Percentiles rank a stretch among this genome's conserved stretches.
phyloP scores from a whole-genome alignment of 2,113 vertebrate genomes.

The Gulo gulo region DNA sequence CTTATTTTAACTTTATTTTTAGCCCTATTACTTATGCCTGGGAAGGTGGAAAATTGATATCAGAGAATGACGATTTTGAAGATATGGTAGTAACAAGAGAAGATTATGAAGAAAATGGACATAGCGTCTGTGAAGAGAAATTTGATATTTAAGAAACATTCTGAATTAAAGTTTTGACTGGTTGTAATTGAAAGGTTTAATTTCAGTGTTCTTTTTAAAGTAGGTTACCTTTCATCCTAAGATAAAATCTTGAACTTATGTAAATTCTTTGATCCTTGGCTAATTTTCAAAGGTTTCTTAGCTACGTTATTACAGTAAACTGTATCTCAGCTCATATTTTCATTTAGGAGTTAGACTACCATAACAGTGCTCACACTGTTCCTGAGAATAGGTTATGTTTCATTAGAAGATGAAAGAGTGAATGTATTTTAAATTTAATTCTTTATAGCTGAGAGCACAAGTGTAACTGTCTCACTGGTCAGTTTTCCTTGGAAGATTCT shows the following conservation, averaged over 20 bases:
- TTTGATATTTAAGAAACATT: constrained; percentile 91
- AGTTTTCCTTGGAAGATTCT: constrained; percentile 16
- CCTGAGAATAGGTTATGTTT: constrained; percentile 22
- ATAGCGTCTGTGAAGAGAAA: constrained; percentile 96
- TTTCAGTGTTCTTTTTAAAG: constrained; percentile 47
- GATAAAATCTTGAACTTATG: constrained; percentile 49
- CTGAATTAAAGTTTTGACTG: constrained; percentile 59
- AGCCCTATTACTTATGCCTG: constrained; percentile 95
- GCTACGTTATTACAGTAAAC: neutral
- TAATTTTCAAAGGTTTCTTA: constrained; percentile 37
- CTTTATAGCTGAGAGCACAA: neutral
- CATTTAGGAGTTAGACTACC: neutral
- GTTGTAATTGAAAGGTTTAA: constrained; percentile 1
- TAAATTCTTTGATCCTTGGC: constrained; percentile 44
- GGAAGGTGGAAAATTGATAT: constrained; percentile 97
- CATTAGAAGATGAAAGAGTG: constrained; percentile 38
- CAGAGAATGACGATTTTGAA: constrained; percentile 95
- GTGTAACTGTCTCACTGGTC: neutral
- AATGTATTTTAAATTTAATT: constrained; percentile 49
- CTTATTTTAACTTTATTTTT: constrained; percentile 69
- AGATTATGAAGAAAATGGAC: constrained; percentile 98
- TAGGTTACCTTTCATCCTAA: constrained; percentile 64
- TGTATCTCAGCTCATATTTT: neutral
- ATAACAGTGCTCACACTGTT: neutral
- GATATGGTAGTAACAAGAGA: constrained; percentile 97